Base-by-base conservation (phyloP, 2,113 vertebrate species). In the Sinocyclocheilus anshuiensis region DNA sequence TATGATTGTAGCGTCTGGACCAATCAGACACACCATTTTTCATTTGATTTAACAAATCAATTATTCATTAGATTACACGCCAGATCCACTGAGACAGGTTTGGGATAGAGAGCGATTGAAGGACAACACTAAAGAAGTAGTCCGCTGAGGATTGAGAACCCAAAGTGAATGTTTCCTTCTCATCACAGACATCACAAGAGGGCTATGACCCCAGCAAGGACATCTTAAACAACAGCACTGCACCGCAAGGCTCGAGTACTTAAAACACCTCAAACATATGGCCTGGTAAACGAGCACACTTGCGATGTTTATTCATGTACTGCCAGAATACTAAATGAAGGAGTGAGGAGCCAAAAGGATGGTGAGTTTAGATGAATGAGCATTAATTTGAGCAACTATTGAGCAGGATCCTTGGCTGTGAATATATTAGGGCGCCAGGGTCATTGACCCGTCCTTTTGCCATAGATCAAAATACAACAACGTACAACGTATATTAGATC, bases 371-470 rank as follows among this genome's bases (percentile, higher is more conserved):
- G 59, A 29, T 83, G 76, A 87, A 87, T 87, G 45, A 87, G 84
- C 39, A 57, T 87, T 89, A 77, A 48, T 82, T 82, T 50, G 18
- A 67, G 65, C 8, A 36, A 39, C 67, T 84, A 16, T 59, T 84
- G 50, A 39, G 13, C 26, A 42, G 13, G 18, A 74, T 74, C 18
- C 18, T 55, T 57, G 4, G 13, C 33, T 2, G 26, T 72, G 69
- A 84, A 59, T 26, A 75, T 67, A 82, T 65, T 69, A n/a, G n/a
- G n/a, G n/a, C n/a, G 85, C 86, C 91, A 80, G 69, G 87, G 92
- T 93, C 91, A 87, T 48, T 88, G 91, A 93, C 90, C 92, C 81
- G 29, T 63, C 63, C 82, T 76, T 85, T 90, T 84, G 29, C 82
- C 39, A 75, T 87, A 8, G 33, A 87, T 74, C 78, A 67, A 50